These are phyloP conservation scores for Anastrepha obliqua DNA, from an alignment of 1,140 invertebrate species.

Conservation along the genomic window DNA sequence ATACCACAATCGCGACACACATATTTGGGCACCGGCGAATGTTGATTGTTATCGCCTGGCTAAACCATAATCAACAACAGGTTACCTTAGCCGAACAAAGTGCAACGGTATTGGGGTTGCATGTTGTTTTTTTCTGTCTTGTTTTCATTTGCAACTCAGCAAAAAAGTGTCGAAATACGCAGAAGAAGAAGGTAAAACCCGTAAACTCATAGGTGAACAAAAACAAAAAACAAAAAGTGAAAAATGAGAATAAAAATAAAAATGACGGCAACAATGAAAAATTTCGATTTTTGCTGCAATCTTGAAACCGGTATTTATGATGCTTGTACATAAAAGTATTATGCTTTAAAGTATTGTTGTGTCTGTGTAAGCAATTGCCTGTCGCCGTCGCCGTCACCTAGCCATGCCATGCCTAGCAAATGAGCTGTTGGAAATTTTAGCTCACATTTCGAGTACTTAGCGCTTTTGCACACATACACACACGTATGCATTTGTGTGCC, in stretches of 20 bases:
- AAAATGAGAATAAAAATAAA: not conserved
- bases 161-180: slow-evolving; percentile 37
- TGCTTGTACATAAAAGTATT: not conserved
- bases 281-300: slow-evolving; percentile 22
- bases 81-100: slow-evolving; percentile 18
- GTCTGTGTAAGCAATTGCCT: not conserved
- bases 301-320: slow-evolving; percentile 41
- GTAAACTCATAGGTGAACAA: not conserved
- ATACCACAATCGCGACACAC: not conserved
- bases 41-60: slow-evolving; percentile 28
- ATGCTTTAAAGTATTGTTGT: not conserved
- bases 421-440: not conserved
- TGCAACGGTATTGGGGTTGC: slow-evolving; percentile 48
- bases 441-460: not conserved
- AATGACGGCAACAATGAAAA: not conserved
- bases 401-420: not conserved
- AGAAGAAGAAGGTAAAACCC: slow-evolving; percentile 12
- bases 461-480: not conserved
- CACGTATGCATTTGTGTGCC: not conserved
- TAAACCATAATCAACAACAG: slow-evolving; percentile 20
- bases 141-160: not conserved
- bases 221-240: not conserved
- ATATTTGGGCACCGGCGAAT: not conserved
- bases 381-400: not conserved
- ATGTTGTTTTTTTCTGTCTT: not conserved